A percentile compares a stretch with the other conserved stretches of the same genome.
Conservation (phyloP, 2,888 invertebrate species). For the Tribolium freemani region DNA sequence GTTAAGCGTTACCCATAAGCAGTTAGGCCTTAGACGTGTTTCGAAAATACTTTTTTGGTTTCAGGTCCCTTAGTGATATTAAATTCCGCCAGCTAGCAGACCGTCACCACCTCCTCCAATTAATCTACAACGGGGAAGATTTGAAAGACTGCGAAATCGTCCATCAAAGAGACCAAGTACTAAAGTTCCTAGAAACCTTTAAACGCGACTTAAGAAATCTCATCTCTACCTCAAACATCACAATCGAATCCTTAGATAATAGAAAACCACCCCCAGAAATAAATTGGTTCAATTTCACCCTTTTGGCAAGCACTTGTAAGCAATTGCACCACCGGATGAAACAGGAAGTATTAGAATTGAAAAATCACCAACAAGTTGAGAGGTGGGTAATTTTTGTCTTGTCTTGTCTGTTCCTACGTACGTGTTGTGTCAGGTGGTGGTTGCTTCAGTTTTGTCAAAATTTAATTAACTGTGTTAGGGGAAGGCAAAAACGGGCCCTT, state of each 20-base stretch:
- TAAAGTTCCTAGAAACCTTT: slow-evolving; percentile 74
- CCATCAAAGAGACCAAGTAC: slow-evolving; percentile 70
- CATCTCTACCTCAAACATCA: slow-evolving; percentile 69
- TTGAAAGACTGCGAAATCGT: slow-evolving; percentile 80
- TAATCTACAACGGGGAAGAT: slow-evolving; percentile 75
- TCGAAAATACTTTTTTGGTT: neutral
- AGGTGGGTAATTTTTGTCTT: slow-evolving; percentile 43
- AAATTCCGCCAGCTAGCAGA: slow-evolving; percentile 79
- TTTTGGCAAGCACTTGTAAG: slow-evolving; percentile 72
- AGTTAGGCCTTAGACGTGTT: too few species aligned
- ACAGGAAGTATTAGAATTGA: slow-evolving; percentile 42
- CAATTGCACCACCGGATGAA: slow-evolving; percentile 64
- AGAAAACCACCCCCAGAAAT: slow-evolving; percentile 71
- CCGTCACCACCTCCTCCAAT: slow-evolving; percentile 77
- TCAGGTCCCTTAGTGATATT: slow-evolving; percentile 70
- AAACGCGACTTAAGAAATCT: slow-evolving; percentile 70
- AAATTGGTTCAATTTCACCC: slow-evolving; percentile 74
- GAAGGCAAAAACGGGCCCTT: slow-evolving; percentile 62
- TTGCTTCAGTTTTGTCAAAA: slow-evolving; percentile 2
- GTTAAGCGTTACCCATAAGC: too few species aligned
- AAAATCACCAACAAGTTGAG: slow-evolving; percentile 37
- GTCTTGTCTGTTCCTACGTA: neutral
- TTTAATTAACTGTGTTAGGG: neutral
- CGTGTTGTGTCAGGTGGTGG: slow-evolving; percentile 21
- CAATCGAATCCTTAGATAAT: slow-evolving; percentile 70